Evolutionary conservation across 2,113 vertebrate genomes (phyloP), one percentile per base, ranked within the genome.

Genomic region (Tragelaphus buxtoni): DNA sequence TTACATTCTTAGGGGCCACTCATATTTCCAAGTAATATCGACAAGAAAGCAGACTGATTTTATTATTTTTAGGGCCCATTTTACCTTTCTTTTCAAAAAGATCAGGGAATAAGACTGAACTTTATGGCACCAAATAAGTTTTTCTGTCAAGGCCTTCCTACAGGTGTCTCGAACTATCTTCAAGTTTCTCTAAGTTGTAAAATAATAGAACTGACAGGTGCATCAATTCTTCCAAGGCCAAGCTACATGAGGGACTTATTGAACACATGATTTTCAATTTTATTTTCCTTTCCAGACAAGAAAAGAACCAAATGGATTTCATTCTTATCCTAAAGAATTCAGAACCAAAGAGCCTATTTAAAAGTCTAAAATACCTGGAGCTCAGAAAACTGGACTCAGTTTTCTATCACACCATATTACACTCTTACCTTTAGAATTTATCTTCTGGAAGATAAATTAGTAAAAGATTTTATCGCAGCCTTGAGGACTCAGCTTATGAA

Each of bases 11-110:
- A 76, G 1, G 22, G 10, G 60, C 49, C 45, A 63, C 58, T 91
- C 55, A 77, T 49, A 88, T 24, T 88, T 89, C 61, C 26, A 93
- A 56, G 4, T 2, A 91, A 10, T 39, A 76, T 24, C 20, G 26
- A 76, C 11, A 74, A 74, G 69, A 90, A 96, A 91, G 45, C 7
- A 91, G 3, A 69, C 0, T 65, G 55, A 74, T 77, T 76, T 39
- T 32, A 86, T 87, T 93, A 76, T 47, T 8, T 60, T 80, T 94
- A 92, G 79, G 53, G 11, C 9, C 17, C n/a, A 81, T 94, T 95
- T 81, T 56, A 89, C 42, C 56, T 72, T 94, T 92, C 56, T 72
- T 92, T 92, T 89, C 47, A 77, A 89, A 95, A 97, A 79, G 12
- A 77, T 82, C 5, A 55, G 12, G 65, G 26, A 89, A 69, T 51